A percentile compares a stretch with the other conserved stretches of the same genome.
These are phyloP conservation scores for Halisarca cf. caerulea DNA, from an alignment of 37 sponge, comb jelly and placozoan genomes.

Conservation along the genomic window DNA sequence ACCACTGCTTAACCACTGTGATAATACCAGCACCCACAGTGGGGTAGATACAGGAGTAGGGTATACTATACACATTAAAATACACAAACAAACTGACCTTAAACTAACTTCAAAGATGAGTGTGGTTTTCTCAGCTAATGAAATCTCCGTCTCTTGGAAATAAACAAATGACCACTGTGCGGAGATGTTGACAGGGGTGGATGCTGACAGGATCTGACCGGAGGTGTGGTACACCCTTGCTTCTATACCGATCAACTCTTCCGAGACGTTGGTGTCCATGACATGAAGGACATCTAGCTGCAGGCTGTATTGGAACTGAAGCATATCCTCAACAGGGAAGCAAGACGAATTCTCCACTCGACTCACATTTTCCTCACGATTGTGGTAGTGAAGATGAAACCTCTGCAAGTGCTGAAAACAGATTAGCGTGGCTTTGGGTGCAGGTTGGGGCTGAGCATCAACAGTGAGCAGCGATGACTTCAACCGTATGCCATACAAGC, in stretches of 20 bases:
- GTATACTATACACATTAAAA: too few relatives aligned
- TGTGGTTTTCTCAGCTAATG: too few relatives aligned
- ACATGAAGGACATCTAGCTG: too few relatives aligned
- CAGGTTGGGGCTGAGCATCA: neutral
- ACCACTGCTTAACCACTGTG: too few relatives aligned
- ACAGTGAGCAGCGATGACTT: neutral
- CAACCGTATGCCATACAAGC: neutral
- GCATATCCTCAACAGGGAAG: too few relatives aligned
- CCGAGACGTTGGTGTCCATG: neutral
- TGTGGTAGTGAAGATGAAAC: neutral
- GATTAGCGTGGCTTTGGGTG: neutral
- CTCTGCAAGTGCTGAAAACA: neutral
- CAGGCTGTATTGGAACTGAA: too few relatives aligned
- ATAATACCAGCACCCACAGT: too few relatives aligned
- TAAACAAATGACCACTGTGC: neutral
- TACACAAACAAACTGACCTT: too few relatives aligned
- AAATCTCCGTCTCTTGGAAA: neutral
- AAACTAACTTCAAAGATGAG: too few relatives aligned
- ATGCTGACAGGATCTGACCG: neutral
- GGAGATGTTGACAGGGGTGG: neutral
- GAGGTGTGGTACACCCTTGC: neutral
- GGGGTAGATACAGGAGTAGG: too few relatives aligned
- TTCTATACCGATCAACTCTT: neutral
- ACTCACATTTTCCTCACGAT: too few relatives aligned
- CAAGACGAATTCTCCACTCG: too few relatives aligned